phyloP scores from a whole-genome alignment of 2,113 vertebrate genomes.

The Toxostoma redivivum region DNA sequence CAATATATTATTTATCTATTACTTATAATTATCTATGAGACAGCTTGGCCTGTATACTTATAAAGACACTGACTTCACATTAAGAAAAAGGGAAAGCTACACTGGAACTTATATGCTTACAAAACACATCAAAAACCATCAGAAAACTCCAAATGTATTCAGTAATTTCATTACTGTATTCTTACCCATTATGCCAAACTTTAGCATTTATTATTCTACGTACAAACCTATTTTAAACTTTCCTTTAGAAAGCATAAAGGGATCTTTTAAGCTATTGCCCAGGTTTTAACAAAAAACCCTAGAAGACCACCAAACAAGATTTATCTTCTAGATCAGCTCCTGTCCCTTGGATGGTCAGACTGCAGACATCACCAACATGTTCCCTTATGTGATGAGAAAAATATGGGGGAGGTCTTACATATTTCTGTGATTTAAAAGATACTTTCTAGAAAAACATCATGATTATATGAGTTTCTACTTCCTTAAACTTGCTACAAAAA shows the following conservation, averaged over 20 bases:
- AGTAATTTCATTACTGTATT: background rate
- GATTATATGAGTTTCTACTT: background rate
- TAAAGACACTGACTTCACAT: background rate
- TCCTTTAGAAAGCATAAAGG: background rate
- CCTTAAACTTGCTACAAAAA: background rate
- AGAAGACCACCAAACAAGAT: background rate
- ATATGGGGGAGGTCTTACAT: background rate
- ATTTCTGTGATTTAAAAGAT: background rate
- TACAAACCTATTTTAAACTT: background rate
- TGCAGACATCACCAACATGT: background rate
- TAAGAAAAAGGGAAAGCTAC: background rate
- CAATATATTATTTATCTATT: background rate
- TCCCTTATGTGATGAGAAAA: background rate
- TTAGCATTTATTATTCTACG: background rate
- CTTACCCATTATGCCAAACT: background rate
- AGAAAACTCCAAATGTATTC: background rate
- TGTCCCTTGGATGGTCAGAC: background rate
- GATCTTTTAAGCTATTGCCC: background rate
- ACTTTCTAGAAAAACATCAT: background rate
- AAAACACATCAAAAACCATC: background rate
- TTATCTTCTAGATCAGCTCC: background rate
- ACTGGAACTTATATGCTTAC: background rate
- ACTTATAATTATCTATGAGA: background rate
- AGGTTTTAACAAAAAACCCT: background rate
- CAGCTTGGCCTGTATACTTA: background rate